Base-by-base conservation (phyloP, 2,113 vertebrate genomes). In the Gyps fulvus region DNA sequence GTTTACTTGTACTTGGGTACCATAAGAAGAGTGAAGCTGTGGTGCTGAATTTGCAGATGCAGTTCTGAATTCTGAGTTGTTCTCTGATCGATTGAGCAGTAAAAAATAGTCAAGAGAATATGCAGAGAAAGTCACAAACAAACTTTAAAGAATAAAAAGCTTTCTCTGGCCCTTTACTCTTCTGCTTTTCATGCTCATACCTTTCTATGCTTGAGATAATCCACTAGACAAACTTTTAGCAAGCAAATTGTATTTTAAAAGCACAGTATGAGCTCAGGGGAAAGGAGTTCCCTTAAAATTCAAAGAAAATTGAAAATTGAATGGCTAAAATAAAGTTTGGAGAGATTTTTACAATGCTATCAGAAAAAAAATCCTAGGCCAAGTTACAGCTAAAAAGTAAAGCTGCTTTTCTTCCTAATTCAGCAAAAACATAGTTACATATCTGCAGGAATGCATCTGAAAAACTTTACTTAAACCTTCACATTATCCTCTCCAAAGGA, bases 271-370 rank as follows among this genome's bases (percentile, higher is more conserved):
- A 90, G 22, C 23, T 87, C 27, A 45, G 20, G 40, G 69, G 6
- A 26, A 82, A 95, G 34, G 18, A 54, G 5, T 49, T 63, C 9
- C 12, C 22, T 71, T 83, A 69, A 67, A 87, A 74, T 20, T 63
- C 26, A 80, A 69, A 76, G 45, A 72, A 61, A 70, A 73, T 3
- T 62, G 36, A 83, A 93, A 88, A 77, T 4, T 4, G 16, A 95
- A 91, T 34, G 59, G 20, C n/a, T 95, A 82, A 94, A 96, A 86
- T 73, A 87, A 91, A 88, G 36, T 87, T 79, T 85, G 42, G 43
- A 89, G 36, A n/a, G 8, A 89, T 65, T 91, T 96, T 84, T 25
- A 50, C 76, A 95, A 87, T n/a, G 7, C 17, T 58, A 26, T 59
- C 32, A 94, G 38, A 81, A 83, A 87, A 87, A 66, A 79, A 81